phyloP scores from a whole-genome alignment of 2,797 vertebrate genomes.

The Hyperoplus lanceolatus region DNA sequence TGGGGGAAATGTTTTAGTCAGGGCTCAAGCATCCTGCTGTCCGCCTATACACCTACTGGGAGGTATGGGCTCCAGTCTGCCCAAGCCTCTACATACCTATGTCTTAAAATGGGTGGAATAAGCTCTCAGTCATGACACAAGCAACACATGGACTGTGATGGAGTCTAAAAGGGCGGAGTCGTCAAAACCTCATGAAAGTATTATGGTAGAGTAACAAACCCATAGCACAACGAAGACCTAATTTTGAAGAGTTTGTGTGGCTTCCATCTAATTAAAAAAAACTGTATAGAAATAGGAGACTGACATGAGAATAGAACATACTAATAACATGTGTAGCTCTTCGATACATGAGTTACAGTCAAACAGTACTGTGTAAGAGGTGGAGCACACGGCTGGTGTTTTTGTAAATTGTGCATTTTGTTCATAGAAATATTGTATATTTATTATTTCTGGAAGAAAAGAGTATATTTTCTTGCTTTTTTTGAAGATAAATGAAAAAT shows the following conservation, averaged over 20 bases:
- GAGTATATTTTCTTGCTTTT: constrained; percentile 94
- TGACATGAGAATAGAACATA: constrained; percentile 68
- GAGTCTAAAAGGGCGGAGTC: constrained; percentile 30
- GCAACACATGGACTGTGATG: constrained; percentile 10
- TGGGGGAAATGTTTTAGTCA: constrained; percentile 29
- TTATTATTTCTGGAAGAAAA: constrained; percentile 93
- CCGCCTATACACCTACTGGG: not conserved
- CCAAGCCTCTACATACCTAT: constrained; percentile 20
- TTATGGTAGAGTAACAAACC: constrained; percentile 61
- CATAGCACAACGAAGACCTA: constrained; percentile 55
- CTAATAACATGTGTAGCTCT: constrained; percentile 72
- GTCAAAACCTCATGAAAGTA: constrained; percentile 63
- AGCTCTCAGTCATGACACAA: constrained; percentile 38
- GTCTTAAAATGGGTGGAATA: constrained; percentile 44
- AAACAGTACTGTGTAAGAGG: constrained; percentile 87
- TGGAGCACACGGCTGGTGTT: constrained; percentile 84
- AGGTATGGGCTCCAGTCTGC: constrained; percentile 5
- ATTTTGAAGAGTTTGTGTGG: constrained; percentile 30
- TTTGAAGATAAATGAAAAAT: constrained; percentile 79
- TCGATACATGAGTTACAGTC: constrained; percentile 72
- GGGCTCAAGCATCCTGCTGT: constrained; percentile 24
- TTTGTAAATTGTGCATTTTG: constrained; percentile 99
- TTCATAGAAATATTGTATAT: constrained; percentile 96
- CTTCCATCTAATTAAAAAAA: constrained; percentile 53
- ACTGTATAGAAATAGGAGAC: constrained; percentile 59